Conservation (phyloP, 1,140 invertebrate genomes). For the Lasioglossum albipes region DNA sequence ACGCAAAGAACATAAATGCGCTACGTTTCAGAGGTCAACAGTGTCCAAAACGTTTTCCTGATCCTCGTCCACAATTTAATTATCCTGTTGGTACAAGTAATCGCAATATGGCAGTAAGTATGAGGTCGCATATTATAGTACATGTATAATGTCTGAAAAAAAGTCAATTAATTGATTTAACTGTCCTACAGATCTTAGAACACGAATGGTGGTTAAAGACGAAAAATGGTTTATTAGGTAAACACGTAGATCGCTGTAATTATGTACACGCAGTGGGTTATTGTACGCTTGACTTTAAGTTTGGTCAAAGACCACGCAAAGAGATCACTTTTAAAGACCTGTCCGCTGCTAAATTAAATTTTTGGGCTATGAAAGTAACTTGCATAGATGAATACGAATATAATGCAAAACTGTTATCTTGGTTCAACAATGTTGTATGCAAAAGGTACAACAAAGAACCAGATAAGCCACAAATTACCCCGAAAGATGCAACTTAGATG, state of each 20-base stretch:
- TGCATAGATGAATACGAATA: constrained; percentile 7
- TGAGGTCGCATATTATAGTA: not conserved
- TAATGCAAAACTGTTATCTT: not conserved
- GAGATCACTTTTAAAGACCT: constrained; percentile 16
- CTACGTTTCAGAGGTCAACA: not conserved
- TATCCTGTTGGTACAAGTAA: constrained; percentile 7
- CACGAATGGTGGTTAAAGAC: constrained; percentile 32
- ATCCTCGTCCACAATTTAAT: constrained; percentile 18
- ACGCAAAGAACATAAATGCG: not conserved
- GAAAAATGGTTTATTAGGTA: constrained; percentile 25
- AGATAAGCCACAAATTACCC: not conserved
- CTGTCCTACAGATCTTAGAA: constrained; percentile 23
- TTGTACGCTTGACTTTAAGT: not conserved
- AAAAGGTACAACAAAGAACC: not conserved
- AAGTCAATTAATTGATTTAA: not conserved
- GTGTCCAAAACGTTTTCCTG: not conserved
- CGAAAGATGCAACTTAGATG: no score
- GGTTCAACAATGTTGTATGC: constrained; percentile 4
- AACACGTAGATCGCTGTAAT: not conserved
- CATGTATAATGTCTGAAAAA: not conserved
- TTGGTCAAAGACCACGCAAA: not conserved
- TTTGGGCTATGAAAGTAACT: constrained; percentile 8
- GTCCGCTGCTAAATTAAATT: not conserved
- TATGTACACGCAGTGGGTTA: constrained; percentile 26
- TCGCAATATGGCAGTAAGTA: constrained; percentile 24